A percentile compares a stretch with the other conserved stretches of the same genome.
phyloP scores from a whole-genome alignment of 2,113 vertebrate species.

The Bufo gargarizans region DNA sequence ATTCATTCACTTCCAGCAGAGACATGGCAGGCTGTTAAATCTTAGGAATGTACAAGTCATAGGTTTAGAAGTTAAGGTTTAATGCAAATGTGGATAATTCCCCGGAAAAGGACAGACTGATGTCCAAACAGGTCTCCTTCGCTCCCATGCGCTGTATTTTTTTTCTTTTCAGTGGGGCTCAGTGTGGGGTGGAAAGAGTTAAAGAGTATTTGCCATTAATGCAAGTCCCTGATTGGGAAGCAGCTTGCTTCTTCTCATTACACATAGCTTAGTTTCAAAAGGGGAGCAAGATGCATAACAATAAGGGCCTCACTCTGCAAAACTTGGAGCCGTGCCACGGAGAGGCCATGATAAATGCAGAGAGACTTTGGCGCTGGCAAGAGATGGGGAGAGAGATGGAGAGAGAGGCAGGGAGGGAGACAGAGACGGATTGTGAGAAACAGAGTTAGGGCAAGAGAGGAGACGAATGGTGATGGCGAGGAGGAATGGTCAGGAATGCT shows the following conservation, averaged over 20 bases:
- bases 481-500: not conserved
- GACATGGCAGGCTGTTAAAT: constrained; percentile 2
- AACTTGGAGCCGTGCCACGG: constrained; percentile 64
- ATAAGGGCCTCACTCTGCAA: constrained; percentile 65
- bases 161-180: constrained; percentile 1
- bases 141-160: not conserved
- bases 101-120: not conserved
- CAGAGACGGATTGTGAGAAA: constrained; percentile 52
- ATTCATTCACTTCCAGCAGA: constrained; percentile 6
- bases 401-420: constrained; percentile 37
- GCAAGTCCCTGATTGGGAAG: constrained; percentile 66
- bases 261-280: constrained; percentile 70
- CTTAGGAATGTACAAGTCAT: constrained; percentile 2
- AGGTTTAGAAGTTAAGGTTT: not conserved
- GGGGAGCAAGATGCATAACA: constrained; percentile 72
- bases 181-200: constrained; percentile 42
- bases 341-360: constrained; percentile 63
- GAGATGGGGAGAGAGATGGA: constrained; percentile 62
- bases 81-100: not conserved
- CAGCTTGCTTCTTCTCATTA: constrained; percentile 73
- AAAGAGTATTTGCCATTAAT: constrained; percentile 62
- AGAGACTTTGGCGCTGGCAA: constrained; percentile 58
- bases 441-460: constrained; percentile 61
- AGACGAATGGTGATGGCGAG: constrained; percentile 19
- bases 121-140: not conserved